Evolutionary conservation across 2,888 invertebrate genomes (phyloP), one percentile per base, ranked within the genome.

Genomic region (Nasonovia ribisnigri): DNA sequence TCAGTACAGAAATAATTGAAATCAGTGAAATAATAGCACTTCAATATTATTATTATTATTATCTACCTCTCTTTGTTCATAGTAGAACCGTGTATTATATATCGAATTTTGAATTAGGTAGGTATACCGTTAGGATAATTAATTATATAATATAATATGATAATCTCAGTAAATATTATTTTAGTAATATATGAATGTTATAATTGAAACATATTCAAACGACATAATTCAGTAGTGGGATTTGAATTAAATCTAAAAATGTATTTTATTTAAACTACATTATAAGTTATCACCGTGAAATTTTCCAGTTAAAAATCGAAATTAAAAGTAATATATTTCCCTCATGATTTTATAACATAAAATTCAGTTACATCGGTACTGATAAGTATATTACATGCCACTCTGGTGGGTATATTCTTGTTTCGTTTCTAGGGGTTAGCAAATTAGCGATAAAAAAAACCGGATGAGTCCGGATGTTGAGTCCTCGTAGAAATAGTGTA

Each of bases 21-120:
- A n/a, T n/a, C 90, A 20, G n/a, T 46, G 5, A 90, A 90, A 67
- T 67, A 77, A 90, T 46, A 46, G 20, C 67, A n/a, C 46, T 90
- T n/a, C n/a, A 46, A n/a, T 60, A 43, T 46, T 48, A 46, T 90
- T 3, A 46, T 90, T 67, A 48, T 90, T 8, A 46, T 67, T 67
- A 36, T 8, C 11, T n/a, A 29, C 29, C 5, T 43, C 16, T 77
- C 46, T 67, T 90, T 77, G 36, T 77, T 77, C 2, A 77, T 36
- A 77, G 20, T 36, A 77, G 6, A 3, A 36, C 0, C 36, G 20
- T 77, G 36, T 20, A 36, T 77, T 77, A 67, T 36, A 36, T 36
- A 77, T 3, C 36, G 8, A 6, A 36, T 77, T 77, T 24, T 36
- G 36, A 77, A 77, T 77, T 6, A 20, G 8, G 36, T 36, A 36